Conservation (phyloP, 1,140 invertebrate species). For the Drosophila dunni region DNA sequence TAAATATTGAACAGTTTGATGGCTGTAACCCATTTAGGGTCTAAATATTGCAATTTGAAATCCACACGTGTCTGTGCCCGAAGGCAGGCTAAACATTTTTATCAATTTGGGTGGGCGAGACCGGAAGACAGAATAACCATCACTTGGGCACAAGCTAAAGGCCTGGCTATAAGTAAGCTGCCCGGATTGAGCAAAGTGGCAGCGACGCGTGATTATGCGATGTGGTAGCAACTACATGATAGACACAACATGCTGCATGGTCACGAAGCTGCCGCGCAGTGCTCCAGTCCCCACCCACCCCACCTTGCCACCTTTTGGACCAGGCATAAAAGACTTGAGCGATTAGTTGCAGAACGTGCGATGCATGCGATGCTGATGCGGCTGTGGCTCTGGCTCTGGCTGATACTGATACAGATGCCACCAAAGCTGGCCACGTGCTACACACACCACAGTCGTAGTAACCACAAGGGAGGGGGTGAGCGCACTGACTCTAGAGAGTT, state of each 20-base stretch:
- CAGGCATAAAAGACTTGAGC: constrained; percentile 78
- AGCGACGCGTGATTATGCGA: constrained; percentile 58
- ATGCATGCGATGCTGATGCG: constrained; percentile 55
- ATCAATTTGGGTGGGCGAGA: constrained; percentile 61
- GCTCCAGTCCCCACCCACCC: not conserved
- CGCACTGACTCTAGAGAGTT: constrained; percentile 38
- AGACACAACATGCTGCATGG: constrained; percentile 60
- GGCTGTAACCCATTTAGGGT: constrained; percentile 14
- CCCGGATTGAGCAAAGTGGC: constrained; percentile 70
- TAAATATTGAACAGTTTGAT: constrained; percentile 29
- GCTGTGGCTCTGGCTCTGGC: not conserved
- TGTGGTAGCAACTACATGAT: constrained; percentile 39
- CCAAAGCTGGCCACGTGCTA: constrained; percentile 56
- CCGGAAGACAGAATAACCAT: not conserved
- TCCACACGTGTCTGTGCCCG: constrained; percentile 39
- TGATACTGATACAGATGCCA: not conserved
- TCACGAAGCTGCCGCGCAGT: constrained; percentile 39
- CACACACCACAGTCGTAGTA: constrained; percentile 36
- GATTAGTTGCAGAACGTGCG: constrained; percentile 76
- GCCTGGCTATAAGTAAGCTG: constrained; percentile 58
- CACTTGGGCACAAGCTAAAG: constrained; percentile 19
- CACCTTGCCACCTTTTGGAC: constrained; percentile 26
- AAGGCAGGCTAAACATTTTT: constrained; percentile 54
- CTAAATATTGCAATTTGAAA: constrained; percentile 64
- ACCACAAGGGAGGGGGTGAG: constrained; percentile 13